Percentiles rank a stretch among this genome's conserved stretches.
phyloP scores from a whole-genome alignment of 2,113 vertebrate species.

The Vireo altiloquus region DNA sequence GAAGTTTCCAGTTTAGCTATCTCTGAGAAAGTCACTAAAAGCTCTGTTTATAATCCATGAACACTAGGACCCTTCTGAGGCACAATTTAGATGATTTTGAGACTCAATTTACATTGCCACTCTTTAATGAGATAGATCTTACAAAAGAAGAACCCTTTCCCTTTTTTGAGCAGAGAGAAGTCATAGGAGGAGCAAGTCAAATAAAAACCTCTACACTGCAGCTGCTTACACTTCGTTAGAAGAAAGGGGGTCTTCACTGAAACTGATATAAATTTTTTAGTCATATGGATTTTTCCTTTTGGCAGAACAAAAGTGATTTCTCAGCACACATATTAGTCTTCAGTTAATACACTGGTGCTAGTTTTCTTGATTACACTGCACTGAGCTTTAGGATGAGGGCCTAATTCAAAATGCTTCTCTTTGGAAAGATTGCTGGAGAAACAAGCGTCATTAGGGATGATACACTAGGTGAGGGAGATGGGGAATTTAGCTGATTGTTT shows the following conservation, averaged over 20 bases:
- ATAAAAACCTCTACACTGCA: not conserved
- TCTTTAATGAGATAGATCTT: not conserved
- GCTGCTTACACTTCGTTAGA: not conserved
- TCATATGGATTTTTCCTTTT: not conserved
- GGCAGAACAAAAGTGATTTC: not conserved
- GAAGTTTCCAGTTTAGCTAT: not conserved
- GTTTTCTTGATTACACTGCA: not conserved
- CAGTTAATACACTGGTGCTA: not conserved
- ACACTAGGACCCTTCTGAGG: not conserved
- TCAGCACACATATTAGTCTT: not conserved
- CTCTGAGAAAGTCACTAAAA: not conserved
- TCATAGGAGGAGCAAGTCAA: not conserved
- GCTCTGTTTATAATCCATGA: not conserved
- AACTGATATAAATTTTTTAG: not conserved
- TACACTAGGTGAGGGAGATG: slow-evolving; percentile 42
- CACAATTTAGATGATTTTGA: not conserved
- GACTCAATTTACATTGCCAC: not conserved
- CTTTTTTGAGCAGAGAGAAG: not conserved
- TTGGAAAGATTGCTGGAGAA: slow-evolving; percentile 34
- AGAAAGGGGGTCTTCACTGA: not conserved
- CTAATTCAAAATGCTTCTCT: slow-evolving; percentile 13
- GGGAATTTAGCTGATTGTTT: slow-evolving; percentile 45
- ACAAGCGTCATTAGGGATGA: slow-evolving; percentile 47
- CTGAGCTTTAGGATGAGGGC: not conserved
- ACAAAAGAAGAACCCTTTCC: not conserved